Evolutionary conservation across 2,888 invertebrate species (phyloP), one percentile per base, ranked within the genome.

Genomic region (Macrosoma leucophasiata): DNA sequence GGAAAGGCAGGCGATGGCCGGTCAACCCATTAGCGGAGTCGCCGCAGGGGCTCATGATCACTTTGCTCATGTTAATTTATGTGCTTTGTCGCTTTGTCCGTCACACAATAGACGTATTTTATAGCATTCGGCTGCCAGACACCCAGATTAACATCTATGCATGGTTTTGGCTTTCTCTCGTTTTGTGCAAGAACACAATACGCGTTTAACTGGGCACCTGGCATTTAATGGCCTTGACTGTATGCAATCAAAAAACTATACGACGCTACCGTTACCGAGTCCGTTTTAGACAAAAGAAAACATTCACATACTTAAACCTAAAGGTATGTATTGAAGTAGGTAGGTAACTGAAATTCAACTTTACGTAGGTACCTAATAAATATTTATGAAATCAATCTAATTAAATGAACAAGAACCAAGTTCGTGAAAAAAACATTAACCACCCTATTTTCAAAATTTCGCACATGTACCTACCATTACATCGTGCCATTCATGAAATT

Each of bases 61-160:
- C 79, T 77, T 72, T 70, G 76, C 79, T 73, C 66, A 70, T 70
- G 74, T 75, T 82, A 82, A 84, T 84, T 84, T 84, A 82, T 82
- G 82, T 82, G 66, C 72, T 81, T 81, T 82, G 82, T 78, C 55
- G 69, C 66, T 58, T 81, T 82, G 78, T 82, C 59, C 69, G 52
- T 41, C 47, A 30, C 41, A 77, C 76, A 77, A 77, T 66, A 41
- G 64, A 31, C 50, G 46, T 66, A 74, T 77, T 82, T 82, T 82
- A 79, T 77, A 77, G 70, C 61, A 50, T 66, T 72, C 65, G 62
- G 67, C 73, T 77, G 79, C 82, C 66, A 82, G 81, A 78, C 82
- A 75, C 76, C 72, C 75, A 81, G 82, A 82, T 82, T 79, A 82
- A 72, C 73, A 78, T 82, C 81, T 65, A 75, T 59, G 64, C 64